Evolutionary conservation across 64 coral and sea anemone species (phyloP).

Genomic region (Acropora tenuis): DNA sequence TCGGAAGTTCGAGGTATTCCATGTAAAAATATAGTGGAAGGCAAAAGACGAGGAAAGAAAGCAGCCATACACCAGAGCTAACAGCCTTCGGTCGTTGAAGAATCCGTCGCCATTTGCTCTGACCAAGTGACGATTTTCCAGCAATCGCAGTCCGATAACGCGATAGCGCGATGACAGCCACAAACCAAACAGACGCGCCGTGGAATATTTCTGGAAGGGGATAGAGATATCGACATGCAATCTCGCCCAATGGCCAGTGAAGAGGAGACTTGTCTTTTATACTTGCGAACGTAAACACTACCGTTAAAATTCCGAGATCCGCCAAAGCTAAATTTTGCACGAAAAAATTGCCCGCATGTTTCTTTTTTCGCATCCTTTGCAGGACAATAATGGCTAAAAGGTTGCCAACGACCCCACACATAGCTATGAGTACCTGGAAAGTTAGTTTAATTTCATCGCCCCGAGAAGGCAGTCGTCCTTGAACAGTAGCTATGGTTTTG

Average conservation of each 20-base stretch:
- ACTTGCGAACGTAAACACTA: slow-evolving; percentile 28
- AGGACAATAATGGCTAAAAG: slow-evolving; percentile 52
- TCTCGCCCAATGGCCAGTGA: slow-evolving; percentile 61
- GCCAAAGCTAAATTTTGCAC: slow-evolving; percentile 66
- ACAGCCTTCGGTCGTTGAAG: slow-evolving; percentile 9
- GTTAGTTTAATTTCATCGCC: background rate
- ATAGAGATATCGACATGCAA: slow-evolving; percentile 53
- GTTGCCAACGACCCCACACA: slow-evolving; percentile 70
- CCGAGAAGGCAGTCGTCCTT: background rate
- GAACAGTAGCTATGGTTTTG: background rate
- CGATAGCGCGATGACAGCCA: slow-evolving; percentile 48
- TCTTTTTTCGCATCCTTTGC: slow-evolving; percentile 22
- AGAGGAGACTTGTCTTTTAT: slow-evolving; percentile 53
- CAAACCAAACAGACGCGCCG: slow-evolving; percentile 69
- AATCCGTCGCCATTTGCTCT: background rate
- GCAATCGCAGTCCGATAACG: slow-evolving; percentile 44
- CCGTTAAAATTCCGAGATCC: slow-evolving; percentile 50
- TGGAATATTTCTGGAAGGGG: slow-evolving; percentile 56
- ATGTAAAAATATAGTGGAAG: slow-evolving; percentile 57
- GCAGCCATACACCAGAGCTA: slow-evolving; percentile 34
- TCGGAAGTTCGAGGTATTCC: slow-evolving; percentile 18
- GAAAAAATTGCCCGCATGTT: slow-evolving; percentile 40
- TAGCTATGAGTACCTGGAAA: slow-evolving; percentile 22
- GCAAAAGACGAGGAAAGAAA: slow-evolving; percentile 43
- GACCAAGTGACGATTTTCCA: background rate